These are phyloP conservation scores for Acridotheres tristis DNA, from an alignment of 2,797 vertebrate species.

Conservation along the genomic window DNA sequence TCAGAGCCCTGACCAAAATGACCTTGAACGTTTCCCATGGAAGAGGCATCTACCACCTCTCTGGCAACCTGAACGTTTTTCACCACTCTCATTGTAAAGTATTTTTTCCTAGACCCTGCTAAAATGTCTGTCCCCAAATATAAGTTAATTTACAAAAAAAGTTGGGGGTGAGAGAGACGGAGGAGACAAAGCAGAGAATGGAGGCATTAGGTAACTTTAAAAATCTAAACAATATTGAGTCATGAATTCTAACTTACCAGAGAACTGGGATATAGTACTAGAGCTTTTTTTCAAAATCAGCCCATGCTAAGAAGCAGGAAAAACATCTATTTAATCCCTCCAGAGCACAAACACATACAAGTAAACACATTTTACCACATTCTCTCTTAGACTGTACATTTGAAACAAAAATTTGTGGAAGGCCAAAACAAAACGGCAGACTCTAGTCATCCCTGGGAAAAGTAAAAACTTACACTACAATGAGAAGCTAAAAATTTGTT, in stretches of 20 bases:
- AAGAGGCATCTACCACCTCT: not conserved
- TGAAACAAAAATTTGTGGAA: not conserved
- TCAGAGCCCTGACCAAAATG: not conserved
- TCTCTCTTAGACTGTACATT: not conserved
- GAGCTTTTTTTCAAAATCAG: not conserved
- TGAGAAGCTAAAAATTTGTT: not conserved
- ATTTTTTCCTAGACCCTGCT: not conserved
- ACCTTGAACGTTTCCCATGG: not conserved
- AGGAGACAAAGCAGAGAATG: not conserved
- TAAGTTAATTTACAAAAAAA: not conserved
- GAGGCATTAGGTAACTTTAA: not conserved
- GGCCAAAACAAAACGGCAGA: not conserved
- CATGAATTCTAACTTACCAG: not conserved
- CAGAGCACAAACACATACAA: not conserved
- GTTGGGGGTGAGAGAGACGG: fast-evolving
- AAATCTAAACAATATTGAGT: not conserved
- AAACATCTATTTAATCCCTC: not conserved
- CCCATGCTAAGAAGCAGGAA: not conserved
- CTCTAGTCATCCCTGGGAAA: not conserved
- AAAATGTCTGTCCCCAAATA: not conserved
- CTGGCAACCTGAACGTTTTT: not conserved
- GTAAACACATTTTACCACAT: not conserved
- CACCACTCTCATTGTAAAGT: not conserved
- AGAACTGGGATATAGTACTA: not conserved
- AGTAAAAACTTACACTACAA: not conserved